A percentile compares a stretch with the other conserved stretches of the same genome.
Evolutionary conservation across 1,140 invertebrate genomes (phyloP).

Genomic region (Ceratitis capitata): DNA sequence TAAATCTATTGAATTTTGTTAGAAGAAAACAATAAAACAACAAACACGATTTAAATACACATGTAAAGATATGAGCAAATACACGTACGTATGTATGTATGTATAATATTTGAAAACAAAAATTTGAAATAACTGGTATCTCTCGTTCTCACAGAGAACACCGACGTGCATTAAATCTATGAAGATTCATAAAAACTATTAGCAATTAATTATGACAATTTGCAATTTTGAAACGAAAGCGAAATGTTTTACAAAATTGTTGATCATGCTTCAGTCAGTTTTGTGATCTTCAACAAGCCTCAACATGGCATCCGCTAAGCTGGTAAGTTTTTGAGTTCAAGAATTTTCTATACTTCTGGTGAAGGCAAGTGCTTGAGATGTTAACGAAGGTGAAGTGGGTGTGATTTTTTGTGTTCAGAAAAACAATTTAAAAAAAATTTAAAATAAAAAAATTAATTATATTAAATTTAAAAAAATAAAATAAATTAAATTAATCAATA

Average conservation of each 20-base stretch:
- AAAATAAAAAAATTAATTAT: too few relatives aligned
- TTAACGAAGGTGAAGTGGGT: too few relatives aligned
- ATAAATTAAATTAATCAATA: too few relatives aligned
- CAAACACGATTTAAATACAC: background rate
- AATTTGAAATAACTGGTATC: background rate
- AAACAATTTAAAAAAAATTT: too few relatives aligned
- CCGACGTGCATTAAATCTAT: background rate
- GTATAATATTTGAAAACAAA: background rate
- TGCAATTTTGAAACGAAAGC: slow-evolving; percentile 10
- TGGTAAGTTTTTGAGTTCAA: slow-evolving; percentile 55
- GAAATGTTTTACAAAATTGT: slow-evolving; percentile 14
- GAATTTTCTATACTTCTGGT: too few relatives aligned
- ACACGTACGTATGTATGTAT: background rate
- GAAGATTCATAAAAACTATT: background rate
- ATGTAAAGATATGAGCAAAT: too few relatives aligned
- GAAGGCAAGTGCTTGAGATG: too few relatives aligned
- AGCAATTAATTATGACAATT: background rate
- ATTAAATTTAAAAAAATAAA: too few relatives aligned
- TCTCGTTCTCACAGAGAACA: background rate
- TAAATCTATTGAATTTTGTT: slow-evolving; percentile 4
- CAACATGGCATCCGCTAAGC: slow-evolving; percentile 60
- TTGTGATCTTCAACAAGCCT: slow-evolving; percentile 56
- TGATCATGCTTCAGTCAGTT: slow-evolving; percentile 52
- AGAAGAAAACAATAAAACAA: background rate
- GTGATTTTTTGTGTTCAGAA: too few relatives aligned